Evolutionary conservation across 2,797 vertebrate species (phyloP).

Genomic region (Zenarchopterus dispar): DNA sequence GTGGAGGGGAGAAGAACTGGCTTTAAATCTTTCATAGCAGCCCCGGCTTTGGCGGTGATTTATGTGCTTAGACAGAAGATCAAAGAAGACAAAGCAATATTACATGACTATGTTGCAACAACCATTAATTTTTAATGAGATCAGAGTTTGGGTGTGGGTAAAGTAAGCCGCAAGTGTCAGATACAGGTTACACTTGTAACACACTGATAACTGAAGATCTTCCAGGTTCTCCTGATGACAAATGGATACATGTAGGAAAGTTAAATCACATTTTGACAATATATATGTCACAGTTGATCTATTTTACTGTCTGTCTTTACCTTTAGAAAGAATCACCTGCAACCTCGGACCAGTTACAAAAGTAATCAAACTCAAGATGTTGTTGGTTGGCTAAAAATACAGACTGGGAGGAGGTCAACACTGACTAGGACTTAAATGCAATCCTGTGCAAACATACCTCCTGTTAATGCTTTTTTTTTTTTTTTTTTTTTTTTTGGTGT

Average conservation of each 20-base stretch:
- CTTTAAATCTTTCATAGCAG: slow-evolving; percentile 30
- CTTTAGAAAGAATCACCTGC: no score
- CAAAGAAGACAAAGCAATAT: slow-evolving; percentile 4
- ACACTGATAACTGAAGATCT: neutral
- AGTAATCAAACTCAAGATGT: no score
- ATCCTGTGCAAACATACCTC: no score
- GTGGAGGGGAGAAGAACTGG: slow-evolving; percentile 15
- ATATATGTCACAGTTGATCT: no score
- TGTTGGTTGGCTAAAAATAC: no score
- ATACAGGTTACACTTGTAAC: slow-evolving; percentile 3
- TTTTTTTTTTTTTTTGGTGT: no score
- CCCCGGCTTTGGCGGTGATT: slow-evolving; percentile 12
- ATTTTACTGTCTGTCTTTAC: no score
- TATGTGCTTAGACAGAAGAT: slow-evolving; percentile 16
- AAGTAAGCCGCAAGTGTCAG: no score
- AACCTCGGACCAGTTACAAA: no score
- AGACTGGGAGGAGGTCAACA: no score
- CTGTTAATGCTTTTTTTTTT: no score
- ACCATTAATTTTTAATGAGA: slow-evolving; percentile 5
- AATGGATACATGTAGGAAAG: neutral
- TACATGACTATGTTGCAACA: neutral
- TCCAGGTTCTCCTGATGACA: neutral
- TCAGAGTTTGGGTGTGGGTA: neutral
- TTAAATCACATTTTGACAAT: neutral
- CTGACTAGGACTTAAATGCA: no score